Evolutionary conservation across 1,140 invertebrate species (phyloP).

Genomic region (Wasmannia auropunctata): DNA sequence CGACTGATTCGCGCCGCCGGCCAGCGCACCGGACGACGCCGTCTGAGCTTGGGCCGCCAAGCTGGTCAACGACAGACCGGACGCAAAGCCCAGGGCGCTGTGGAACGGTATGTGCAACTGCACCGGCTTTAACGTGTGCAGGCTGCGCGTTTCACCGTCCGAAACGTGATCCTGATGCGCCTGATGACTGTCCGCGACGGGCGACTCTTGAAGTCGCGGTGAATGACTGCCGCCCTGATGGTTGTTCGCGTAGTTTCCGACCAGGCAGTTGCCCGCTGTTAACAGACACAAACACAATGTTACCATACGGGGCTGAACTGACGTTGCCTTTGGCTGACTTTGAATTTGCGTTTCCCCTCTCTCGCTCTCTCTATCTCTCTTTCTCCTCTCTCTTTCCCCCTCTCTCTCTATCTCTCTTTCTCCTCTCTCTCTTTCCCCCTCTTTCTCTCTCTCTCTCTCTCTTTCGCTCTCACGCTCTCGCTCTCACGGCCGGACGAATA

Average conservation of each 20-base stretch:
- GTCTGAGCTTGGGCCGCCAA: slow-evolving; percentile 47
- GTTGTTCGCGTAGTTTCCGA: slow-evolving; percentile 74
- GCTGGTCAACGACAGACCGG: slow-evolving; percentile 61
- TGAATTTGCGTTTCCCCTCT: slow-evolving; percentile 56
- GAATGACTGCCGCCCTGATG: slow-evolving; percentile 68
- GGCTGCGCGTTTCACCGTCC: slow-evolving; percentile 78
- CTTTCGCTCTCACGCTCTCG: not conserved
- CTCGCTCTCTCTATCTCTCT: not conserved
- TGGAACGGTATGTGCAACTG: slow-evolving; percentile 83
- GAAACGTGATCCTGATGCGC: slow-evolving; percentile 70
- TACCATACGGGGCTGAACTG: slow-evolving; percentile 83
- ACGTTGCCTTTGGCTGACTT: slow-evolving; percentile 65
- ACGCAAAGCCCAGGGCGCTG: slow-evolving; percentile 68
- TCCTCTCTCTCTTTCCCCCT: not conserved
- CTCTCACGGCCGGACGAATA: slow-evolving; percentile 25
- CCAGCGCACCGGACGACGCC: slow-evolving; percentile 34
- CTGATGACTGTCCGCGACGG: slow-evolving; percentile 68
- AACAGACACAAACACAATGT: slow-evolving; percentile 83
- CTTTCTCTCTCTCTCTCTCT: not conserved
- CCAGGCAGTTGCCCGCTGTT: slow-evolving; percentile 76
- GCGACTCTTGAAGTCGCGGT: slow-evolving; percentile 71
- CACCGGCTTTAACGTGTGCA: slow-evolving; percentile 82
- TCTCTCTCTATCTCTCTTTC: not conserved
- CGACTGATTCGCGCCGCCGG: slow-evolving; percentile 52
- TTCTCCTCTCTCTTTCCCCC: too few species aligned